These are phyloP conservation scores for Passer montanus DNA, from an alignment of 2,113 vertebrate species.

Conservation along the genomic window DNA sequence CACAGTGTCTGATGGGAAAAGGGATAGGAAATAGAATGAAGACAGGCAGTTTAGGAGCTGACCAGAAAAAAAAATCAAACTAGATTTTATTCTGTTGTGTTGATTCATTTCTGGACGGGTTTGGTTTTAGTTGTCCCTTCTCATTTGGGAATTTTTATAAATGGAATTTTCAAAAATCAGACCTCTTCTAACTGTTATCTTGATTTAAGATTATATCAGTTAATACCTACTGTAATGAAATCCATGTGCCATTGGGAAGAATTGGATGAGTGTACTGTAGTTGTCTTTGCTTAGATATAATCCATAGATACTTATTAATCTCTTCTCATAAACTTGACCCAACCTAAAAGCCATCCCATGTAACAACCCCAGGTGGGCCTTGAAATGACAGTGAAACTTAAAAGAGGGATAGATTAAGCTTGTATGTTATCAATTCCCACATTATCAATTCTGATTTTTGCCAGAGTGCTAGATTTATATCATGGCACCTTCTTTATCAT, in stretches of 20 bases:
- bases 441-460: neutral
- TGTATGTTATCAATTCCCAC: neutral
- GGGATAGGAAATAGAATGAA: neutral
- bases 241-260: neutral
- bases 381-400: conserved; percentile 4
- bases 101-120: neutral
- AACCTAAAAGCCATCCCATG: neutral
- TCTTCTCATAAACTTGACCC: conserved; percentile 10
- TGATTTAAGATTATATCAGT: neutral
- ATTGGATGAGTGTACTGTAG: neutral
- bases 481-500: neutral
- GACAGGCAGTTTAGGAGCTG: neutral
- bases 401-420: conserved; percentile 34
- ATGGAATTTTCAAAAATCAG: neutral
- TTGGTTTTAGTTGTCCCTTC: neutral
- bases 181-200: neutral
- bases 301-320: conserved; percentile 5
- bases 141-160: neutral
- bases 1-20: neutral
- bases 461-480: conserved; percentile 15
- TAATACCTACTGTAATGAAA: neutral
- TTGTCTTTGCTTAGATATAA: neutral
- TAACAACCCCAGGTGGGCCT: neutral
- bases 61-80: neutral
- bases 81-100: neutral